Conservation (phyloP, 2,888 invertebrate genomes). For the Cancer borealis region DNA sequence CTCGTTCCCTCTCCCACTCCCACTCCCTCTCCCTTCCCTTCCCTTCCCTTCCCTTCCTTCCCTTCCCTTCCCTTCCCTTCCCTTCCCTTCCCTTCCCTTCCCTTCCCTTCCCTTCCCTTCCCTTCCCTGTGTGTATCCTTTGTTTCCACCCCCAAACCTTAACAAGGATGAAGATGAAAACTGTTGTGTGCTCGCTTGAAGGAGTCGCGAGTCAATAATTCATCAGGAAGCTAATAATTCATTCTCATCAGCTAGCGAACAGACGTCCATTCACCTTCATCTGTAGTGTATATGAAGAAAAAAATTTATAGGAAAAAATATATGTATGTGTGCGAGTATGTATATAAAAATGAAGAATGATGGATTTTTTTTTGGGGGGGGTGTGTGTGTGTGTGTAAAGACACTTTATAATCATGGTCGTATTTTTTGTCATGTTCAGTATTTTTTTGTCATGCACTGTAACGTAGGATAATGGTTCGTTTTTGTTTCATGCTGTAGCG, state of each 20-base stretch:
- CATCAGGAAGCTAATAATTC: not conserved
- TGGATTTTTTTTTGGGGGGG: not conserved
- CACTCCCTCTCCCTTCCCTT: not conserved
- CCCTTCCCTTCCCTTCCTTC: not conserved
- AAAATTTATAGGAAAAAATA: too few relatives aligned
- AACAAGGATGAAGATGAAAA: constrained; percentile 18
- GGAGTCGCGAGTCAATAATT: constrained; percentile 18
- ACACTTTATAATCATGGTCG: not conserved
- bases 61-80: too few relatives aligned
- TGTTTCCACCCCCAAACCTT: not conserved
- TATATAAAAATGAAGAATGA: not conserved
- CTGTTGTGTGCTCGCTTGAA: not conserved
- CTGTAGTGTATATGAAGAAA: not conserved
- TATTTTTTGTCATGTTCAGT: not conserved
- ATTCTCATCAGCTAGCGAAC: not conserved
- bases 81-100: too few relatives aligned
- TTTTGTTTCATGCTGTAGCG: not conserved
- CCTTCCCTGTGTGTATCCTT: not conserved
- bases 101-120: not conserved
- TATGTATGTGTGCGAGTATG: not conserved
- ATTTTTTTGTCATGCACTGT: not conserved
- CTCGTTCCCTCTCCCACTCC: not conserved
- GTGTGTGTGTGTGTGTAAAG: constrained; percentile 14
- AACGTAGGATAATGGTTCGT: constrained; percentile 3
- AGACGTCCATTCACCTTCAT: not conserved